phyloP scores from a whole-genome alignment of 53 echinoderm and acorn worm species.

The Apostichopus leukothele region DNA sequence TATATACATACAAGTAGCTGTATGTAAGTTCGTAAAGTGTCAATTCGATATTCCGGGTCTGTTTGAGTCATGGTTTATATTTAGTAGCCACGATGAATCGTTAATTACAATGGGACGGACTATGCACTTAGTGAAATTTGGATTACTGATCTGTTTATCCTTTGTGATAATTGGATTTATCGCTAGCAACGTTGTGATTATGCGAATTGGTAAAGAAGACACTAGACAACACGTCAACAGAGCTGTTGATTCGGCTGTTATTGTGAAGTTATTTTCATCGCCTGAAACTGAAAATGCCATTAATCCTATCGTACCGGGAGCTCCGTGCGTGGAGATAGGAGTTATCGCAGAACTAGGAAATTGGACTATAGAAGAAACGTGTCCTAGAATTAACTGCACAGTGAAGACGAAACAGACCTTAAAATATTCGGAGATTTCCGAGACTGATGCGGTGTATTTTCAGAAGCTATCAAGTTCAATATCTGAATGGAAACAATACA shows the following conservation, averaged over 20 bases:
- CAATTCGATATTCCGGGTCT: too few species aligned
- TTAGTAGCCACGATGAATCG: background rate
- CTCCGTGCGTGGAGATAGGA: constrained; percentile 9
- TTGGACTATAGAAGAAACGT: background rate
- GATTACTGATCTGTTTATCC: background rate
- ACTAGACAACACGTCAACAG: background rate
- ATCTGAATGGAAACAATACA: background rate
- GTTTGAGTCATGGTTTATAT: too few species aligned
- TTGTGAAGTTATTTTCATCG: background rate
- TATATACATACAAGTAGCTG: too few species aligned
- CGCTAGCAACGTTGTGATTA: background rate
- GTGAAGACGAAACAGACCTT: constrained; percentile 16
- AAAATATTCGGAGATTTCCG: background rate
- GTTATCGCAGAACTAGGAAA: background rate
- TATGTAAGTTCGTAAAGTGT: too few species aligned
- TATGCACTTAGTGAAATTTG: background rate
- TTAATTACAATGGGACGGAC: background rate
- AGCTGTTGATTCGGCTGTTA: background rate
- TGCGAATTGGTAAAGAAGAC: background rate
- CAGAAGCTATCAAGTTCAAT: background rate
- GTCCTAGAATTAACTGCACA: constrained; percentile 5
- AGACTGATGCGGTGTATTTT: constrained; percentile 18
- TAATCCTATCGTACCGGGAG: background rate
- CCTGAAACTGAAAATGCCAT: background rate
- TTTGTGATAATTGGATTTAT: background rate